These are phyloP conservation scores for Drosophila parabipectinata DNA, from an alignment of 1,140 invertebrate species.

Conservation along the genomic window DNA sequence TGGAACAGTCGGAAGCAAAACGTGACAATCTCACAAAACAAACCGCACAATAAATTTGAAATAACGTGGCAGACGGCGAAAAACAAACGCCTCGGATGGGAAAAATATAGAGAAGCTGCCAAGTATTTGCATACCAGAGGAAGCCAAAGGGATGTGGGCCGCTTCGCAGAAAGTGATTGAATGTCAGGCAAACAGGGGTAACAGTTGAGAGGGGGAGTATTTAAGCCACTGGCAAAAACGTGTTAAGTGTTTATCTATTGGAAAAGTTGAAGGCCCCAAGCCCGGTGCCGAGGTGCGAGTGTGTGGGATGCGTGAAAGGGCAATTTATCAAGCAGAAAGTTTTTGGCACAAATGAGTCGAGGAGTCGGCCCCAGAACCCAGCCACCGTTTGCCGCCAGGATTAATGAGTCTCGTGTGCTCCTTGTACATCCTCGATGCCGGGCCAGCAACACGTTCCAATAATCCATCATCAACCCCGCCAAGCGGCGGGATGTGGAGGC, in stretches of 20 bases:
- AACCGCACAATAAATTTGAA: slow-evolving; percentile 59
- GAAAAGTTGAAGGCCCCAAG: slow-evolving; percentile 49
- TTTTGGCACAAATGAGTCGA: slow-evolving; percentile 78
- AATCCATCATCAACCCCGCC: slow-evolving; percentile 66
- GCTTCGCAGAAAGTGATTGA: slow-evolving; percentile 56
- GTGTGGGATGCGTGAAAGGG: slow-evolving; percentile 41
- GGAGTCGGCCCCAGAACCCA: slow-evolving; percentile 32
- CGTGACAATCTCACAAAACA: slow-evolving; percentile 74
- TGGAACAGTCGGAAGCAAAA: slow-evolving; percentile 63
- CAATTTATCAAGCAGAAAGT: slow-evolving; percentile 75
- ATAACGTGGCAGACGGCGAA: slow-evolving; percentile 59
- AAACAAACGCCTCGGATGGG: slow-evolving; percentile 38
- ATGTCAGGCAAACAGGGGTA: slow-evolving; percentile 50
- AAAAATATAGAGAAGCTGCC: slow-evolving; percentile 34
- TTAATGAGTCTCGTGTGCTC: slow-evolving; percentile 76
- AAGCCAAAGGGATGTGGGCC: slow-evolving; percentile 29
- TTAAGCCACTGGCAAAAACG: slow-evolving; percentile 71
- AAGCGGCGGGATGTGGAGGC: slow-evolving; percentile 54
- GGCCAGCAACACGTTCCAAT: slow-evolving; percentile 69
- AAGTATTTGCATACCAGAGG: slow-evolving; percentile 73
- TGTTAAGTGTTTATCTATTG: slow-evolving; percentile 79
- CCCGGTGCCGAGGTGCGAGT: slow-evolving; percentile 8
- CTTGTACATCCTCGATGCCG: slow-evolving; percentile 56
- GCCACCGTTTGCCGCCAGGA: slow-evolving; percentile 59
- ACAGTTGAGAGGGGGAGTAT: slow-evolving; percentile 17